Conservation (phyloP, 2,888 invertebrate genomes). For the Bursaphelenchus okinawaensis region DNA sequence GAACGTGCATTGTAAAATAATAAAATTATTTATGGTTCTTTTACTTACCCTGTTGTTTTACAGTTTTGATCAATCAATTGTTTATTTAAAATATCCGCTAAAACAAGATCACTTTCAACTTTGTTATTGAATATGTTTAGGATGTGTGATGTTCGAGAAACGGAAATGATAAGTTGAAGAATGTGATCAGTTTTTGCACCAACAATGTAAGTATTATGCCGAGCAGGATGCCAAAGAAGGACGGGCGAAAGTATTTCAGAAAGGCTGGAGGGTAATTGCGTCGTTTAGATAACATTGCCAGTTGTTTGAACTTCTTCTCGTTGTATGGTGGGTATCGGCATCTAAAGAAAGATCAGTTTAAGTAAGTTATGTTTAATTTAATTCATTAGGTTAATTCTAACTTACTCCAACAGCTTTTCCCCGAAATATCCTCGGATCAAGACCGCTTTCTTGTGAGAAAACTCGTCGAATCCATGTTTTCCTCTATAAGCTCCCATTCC, state of each 20-base stretch:
- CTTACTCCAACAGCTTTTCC: constrained; percentile 42
- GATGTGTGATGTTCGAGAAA: no score
- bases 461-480: constrained; percentile 75
- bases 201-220: constrained; percentile 14
- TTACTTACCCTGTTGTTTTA: no score
- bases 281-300: constrained; percentile 17
- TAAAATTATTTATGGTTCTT: no score
- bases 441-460: constrained; percentile 84
- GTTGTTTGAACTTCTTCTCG: constrained; percentile 36
- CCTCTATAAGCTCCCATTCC: constrained; percentile 72
- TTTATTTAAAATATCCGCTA: no score
- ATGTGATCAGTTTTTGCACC: background rate
- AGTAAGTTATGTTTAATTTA: background rate
- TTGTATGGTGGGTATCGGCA: constrained; percentile 46
- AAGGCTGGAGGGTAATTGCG: background rate
- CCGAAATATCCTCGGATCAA: constrained; percentile 50
- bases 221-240: constrained; percentile 15
- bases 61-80: no score
- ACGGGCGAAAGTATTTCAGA: background rate
- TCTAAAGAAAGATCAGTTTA: constrained; percentile 22
- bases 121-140: no score
- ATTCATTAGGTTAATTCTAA: background rate
- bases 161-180: background rate
- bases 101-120: no score
- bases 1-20: no score